These are phyloP conservation scores for Psophia crepitans DNA, from an alignment of 2,113 vertebrate genomes.

Conservation along the genomic window DNA sequence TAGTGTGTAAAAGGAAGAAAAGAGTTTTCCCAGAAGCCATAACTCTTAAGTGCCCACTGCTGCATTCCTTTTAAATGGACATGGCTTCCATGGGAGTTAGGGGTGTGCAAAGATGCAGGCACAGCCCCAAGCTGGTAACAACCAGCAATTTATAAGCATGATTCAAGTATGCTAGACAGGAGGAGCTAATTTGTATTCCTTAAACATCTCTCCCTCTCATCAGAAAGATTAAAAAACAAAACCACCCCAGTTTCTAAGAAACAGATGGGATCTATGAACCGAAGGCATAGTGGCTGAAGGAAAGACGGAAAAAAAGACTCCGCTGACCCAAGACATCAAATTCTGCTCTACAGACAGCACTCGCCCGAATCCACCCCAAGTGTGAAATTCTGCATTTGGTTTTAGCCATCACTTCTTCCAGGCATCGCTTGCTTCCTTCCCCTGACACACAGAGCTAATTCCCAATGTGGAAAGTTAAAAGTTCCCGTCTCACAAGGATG, in stretches of 20 bases:
- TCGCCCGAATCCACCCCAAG: not conserved
- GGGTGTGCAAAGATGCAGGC: not conserved
- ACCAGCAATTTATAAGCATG: not conserved
- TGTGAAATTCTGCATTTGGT: rapidly evolving
- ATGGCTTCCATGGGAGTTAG: not conserved
- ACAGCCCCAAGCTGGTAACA: not conserved
- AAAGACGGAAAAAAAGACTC: not conserved
- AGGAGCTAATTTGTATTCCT: constrained; percentile 40
- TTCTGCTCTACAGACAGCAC: not conserved
- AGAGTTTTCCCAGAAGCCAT: not conserved
- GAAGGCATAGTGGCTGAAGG: not conserved
- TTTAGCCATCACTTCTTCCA: not conserved
- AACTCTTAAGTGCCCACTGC: not conserved
- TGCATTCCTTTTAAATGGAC: not conserved
- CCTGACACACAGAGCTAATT: not conserved
- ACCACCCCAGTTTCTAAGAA: not conserved
- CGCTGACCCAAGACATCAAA: not conserved
- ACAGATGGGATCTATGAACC: not conserved
- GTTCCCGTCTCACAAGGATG: not conserved
- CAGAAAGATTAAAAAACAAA: not conserved
- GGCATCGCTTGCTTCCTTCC: not conserved
- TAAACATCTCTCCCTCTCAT: not conserved
- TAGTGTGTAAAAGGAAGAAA: not conserved
- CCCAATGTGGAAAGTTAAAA: rapidly evolving
- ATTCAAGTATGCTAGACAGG: not conserved